Evolutionary conservation across 2,797 vertebrate species (phyloP), one percentile per base, ranked within the genome.

Genomic region (Anomalospiza imberbis): DNA sequence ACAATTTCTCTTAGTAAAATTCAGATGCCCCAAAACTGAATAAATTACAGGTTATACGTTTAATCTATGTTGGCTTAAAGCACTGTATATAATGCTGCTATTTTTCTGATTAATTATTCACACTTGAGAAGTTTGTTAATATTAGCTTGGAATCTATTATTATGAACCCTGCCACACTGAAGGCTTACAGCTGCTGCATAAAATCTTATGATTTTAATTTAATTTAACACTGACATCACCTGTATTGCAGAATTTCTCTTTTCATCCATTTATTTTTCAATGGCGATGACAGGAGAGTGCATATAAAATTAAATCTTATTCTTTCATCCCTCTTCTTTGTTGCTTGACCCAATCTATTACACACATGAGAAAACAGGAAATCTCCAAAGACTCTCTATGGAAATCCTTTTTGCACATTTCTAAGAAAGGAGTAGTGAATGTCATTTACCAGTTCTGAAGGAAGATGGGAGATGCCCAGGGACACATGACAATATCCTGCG

Each of bases 371-470:
- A 96, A 97, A 97, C 97, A 97, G 79, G 96, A 96, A 97, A 71
- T 98, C 97, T 97, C 97, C 78, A 89, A 97, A 97, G 97, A 93
- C 96, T 79, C 81, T 95, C 94, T 94, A 94, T 94, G 96, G 96
- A 98, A 98, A 98, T 97, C 95, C 94, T 97, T 97, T 98, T 96
- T 89, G 95, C 96, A 97, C 95, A 71, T 98, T 97, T 97, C 96
- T 88, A 96, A 92, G 96, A 91, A 95, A 95, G 94, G 85, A 97
- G 93, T 92, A 96, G 95, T 42, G 90, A 92, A 94, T 96, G 93
- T 94, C 94, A 96, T 95, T 94, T 95, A 87, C 86, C 36, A 91
- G 91, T 34, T 36, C 84, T 73, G 88, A 94, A 72, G 85, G 96
- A 91, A 91, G 95, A 81, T 83, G 88, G 78, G 73, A 86, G n/a